Evolutionary conservation across 2,113 vertebrate species (phyloP), one percentile per base, ranked within the genome.

Genomic region (Acanthochromis polyacanthus): DNA sequence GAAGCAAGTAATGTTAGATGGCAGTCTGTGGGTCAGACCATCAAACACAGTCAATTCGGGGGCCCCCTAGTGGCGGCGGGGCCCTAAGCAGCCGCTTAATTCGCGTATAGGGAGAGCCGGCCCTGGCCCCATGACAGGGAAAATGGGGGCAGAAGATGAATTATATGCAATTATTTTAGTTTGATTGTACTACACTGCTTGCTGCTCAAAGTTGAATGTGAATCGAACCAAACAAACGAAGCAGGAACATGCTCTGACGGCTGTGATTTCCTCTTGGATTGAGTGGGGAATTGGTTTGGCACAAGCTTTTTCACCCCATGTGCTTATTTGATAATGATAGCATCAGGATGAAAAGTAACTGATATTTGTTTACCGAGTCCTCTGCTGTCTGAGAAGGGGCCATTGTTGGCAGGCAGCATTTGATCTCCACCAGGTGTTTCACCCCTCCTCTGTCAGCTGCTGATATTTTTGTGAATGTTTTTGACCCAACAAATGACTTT

Each of bases 401-500:
- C 55, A 75, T 32, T 67, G 51, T 62, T 12, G 23, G 50, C 55
- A 66, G 45, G 22, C 46, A 59, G 32, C 62, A 71, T 20, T 58
- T 77, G 38, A 65, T 81, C 46, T 61, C 36, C 60, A 22, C 45
- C 20, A 53, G 51, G 58, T 51, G 63, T 48, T 69, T 76, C 59
- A 64, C 51, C 25, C 38, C 32, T 64, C 43, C 36, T 69, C 36
- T 67, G 14, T 69, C 48, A 68, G 52, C 78, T 68, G 32, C 36
- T 81, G 71, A 73, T 74, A 80, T 77, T 63, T 85, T 75, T 76
- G 52, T 82, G 19, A 71, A 68, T 61, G 70, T 70, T 71, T 86
- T 84, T 89, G 83, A 88, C 85, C 80, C 48, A 71, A 63, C 55
- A 75, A 75, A 66, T 79, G 67, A 91, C 87, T 89, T 85, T 85